Percentiles rank a stretch among this genome's conserved stretches.
Conservation (phyloP, 2,113 vertebrate species). For the Chaetura pelagica region DNA sequence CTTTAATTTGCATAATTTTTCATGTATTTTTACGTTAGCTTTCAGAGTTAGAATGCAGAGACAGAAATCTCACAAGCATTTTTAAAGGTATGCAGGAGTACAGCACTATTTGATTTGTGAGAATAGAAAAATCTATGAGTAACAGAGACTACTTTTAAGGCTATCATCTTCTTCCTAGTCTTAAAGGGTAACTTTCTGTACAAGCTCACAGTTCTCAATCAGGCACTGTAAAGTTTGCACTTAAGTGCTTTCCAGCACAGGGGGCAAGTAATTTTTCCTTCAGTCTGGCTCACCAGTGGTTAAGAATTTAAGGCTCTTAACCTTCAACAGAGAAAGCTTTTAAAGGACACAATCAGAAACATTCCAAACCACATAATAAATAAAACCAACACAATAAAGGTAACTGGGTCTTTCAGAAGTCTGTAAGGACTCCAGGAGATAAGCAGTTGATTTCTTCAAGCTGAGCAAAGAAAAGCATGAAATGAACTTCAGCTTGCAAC, state of each 20-base stretch:
- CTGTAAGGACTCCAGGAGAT: slow-evolving; percentile 1
- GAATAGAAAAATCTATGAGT: neutral
- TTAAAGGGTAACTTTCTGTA: neutral
- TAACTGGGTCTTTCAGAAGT: neutral
- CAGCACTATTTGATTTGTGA: neutral
- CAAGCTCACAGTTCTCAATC: neutral
- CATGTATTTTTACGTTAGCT: neutral
- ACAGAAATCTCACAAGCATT: neutral
- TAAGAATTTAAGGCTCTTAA: neutral
- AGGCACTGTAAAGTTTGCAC: neutral
- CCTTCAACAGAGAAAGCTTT: neutral
- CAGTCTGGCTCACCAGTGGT: neutral
- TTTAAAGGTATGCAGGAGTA: neutral
- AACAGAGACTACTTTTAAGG: neutral
- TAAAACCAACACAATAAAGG: neutral
- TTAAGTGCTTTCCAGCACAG: neutral
- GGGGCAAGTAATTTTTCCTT: neutral
- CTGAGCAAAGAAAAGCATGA: slow-evolving; percentile 20
- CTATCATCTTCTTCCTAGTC: neutral
- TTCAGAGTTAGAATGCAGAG: neutral
- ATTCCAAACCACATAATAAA: neutral
- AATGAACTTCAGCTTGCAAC: slow-evolving; percentile 18
- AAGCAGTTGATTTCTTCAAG: slow-evolving; percentile 43
- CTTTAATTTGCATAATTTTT: neutral
- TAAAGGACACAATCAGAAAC: neutral